Evolutionary conservation across 2,888 invertebrate species (phyloP).

Genomic region (Eulithis testata): DNA sequence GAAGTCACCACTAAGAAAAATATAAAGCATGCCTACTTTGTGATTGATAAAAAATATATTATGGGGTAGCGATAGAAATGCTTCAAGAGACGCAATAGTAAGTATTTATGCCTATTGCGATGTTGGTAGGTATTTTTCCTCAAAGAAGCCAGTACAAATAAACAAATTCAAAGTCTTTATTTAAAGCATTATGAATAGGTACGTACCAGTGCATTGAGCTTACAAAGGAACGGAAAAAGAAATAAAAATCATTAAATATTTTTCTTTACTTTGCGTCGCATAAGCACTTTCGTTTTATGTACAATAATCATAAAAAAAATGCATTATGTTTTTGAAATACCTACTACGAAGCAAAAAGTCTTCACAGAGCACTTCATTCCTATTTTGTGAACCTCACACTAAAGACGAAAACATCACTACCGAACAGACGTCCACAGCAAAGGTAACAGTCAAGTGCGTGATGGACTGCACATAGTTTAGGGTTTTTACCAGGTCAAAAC

Average conservation of each 20-base stretch:
- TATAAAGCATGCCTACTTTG: too few relatives aligned
- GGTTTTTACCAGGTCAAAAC: neutral
- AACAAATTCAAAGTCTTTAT: conserved; percentile 5
- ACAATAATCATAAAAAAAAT: conserved; percentile 11
- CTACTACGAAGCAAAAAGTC: conserved; percentile 8
- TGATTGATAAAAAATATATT: too few relatives aligned
- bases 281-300: conserved; percentile 6
- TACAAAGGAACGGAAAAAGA: conserved; percentile 2
- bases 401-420: conserved; percentile 29
- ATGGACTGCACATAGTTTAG: neutral
- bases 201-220: conserved; percentile 3
- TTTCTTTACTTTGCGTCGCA: conserved; percentile 7
- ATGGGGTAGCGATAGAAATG: too few relatives aligned
- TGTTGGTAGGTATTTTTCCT: neutral
- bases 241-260: conserved; percentile 2
- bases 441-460: conserved; percentile 40
- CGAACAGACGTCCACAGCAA: conserved; percentile 33
- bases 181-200: conserved; percentile 6
- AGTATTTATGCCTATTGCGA: neutral
- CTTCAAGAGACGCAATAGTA: neutral
- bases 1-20: neutral
- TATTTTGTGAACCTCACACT: conserved; percentile 14
- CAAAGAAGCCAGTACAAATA: conserved; percentile 1
- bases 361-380: conserved; percentile 11
- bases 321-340: conserved; percentile 16